These are phyloP conservation scores for Danaus melanippus DNA, from an alignment of 1,140 invertebrate genomes.

Conservation along the genomic window DNA sequence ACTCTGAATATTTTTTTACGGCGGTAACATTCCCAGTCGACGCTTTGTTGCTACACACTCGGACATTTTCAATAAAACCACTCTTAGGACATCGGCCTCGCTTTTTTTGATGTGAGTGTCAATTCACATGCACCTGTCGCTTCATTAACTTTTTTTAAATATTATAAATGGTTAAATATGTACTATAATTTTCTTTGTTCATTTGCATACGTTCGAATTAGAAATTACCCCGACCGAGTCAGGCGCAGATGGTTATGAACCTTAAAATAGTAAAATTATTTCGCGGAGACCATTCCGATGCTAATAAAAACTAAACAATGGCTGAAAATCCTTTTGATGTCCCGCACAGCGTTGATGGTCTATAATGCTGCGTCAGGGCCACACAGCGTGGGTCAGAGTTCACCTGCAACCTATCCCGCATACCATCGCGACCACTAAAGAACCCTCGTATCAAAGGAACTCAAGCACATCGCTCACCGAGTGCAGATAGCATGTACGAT, in stretches of 20 bases:
- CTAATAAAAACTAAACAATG: too few species aligned
- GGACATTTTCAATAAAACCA: slow-evolving; percentile 60
- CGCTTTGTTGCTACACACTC: slow-evolving; percentile 53
- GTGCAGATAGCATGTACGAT: too few species aligned
- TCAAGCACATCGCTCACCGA: too few species aligned
- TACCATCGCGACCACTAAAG: slow-evolving; percentile 33
- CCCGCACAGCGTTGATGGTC: slow-evolving; percentile 8
- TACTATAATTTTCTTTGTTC: background rate
- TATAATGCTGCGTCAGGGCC: slow-evolving; percentile 43
- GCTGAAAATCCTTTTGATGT: too few species aligned
- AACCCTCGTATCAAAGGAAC: slow-evolving; percentile 10
- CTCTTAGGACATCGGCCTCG: slow-evolving; percentile 45
- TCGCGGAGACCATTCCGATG: too few species aligned
- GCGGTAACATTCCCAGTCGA: slow-evolving; percentile 48
- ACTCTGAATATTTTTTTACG: slow-evolving; percentile 46
- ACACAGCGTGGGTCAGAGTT: slow-evolving; percentile 58
- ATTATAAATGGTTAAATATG: background rate
- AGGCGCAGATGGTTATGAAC: too few species aligned
- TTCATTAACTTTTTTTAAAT: slow-evolving; percentile 19
- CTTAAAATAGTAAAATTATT: too few species aligned
- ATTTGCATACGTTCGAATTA: background rate
- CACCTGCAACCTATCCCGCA: slow-evolving; percentile 41
- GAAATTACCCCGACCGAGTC: too few species aligned
- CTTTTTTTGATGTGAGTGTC: slow-evolving; percentile 35
- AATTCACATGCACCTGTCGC: slow-evolving; percentile 62